These are phyloP conservation scores for Chloromyia formosa DNA, from an alignment of 2,888 invertebrate species.

Conservation along the genomic window DNA sequence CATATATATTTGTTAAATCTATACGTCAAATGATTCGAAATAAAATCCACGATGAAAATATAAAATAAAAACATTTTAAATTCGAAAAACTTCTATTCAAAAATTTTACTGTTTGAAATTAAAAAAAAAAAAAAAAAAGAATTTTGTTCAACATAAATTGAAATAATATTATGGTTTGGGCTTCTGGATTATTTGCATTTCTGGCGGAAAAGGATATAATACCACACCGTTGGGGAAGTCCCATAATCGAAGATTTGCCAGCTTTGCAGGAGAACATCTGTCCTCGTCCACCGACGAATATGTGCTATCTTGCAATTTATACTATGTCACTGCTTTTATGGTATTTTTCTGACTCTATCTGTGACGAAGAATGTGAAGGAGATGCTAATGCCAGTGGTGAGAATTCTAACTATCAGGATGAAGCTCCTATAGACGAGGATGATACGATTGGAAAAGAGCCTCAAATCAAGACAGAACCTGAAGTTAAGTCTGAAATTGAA, in stretches of 20 bases:
- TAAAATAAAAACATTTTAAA: constrained; percentile 36
- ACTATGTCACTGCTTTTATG: constrained; percentile 24
- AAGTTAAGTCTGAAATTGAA: not conserved
- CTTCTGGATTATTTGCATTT: constrained; percentile 40
- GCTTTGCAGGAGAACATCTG: not conserved
- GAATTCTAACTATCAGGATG: not conserved
- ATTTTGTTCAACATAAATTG: not conserved
- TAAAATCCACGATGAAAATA: too few relatives aligned
- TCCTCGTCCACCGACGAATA: constrained; percentile 11
- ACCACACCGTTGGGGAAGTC: constrained; percentile 37
- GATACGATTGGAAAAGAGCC: too few relatives aligned
- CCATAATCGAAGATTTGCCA: not conserved
- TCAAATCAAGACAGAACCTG: not conserved
- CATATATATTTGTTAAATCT: too few relatives aligned
- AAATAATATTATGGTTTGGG: constrained; percentile 22
- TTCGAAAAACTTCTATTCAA: constrained; percentile 1
- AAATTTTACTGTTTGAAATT: not conserved
- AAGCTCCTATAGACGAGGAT: too few relatives aligned
- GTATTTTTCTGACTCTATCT: constrained; percentile 20
- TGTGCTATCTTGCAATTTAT: constrained; percentile 32
- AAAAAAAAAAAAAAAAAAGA: constrained; percentile 27
- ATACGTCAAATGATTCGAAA: too few relatives aligned
- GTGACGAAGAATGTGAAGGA: constrained; percentile 1
- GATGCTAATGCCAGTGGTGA: not conserved
- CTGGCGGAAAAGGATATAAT: constrained; percentile 36